Evolutionary conservation across 1,140 invertebrate species (phyloP).

Genomic region (Brachionus asplanchnoidis): DNA sequence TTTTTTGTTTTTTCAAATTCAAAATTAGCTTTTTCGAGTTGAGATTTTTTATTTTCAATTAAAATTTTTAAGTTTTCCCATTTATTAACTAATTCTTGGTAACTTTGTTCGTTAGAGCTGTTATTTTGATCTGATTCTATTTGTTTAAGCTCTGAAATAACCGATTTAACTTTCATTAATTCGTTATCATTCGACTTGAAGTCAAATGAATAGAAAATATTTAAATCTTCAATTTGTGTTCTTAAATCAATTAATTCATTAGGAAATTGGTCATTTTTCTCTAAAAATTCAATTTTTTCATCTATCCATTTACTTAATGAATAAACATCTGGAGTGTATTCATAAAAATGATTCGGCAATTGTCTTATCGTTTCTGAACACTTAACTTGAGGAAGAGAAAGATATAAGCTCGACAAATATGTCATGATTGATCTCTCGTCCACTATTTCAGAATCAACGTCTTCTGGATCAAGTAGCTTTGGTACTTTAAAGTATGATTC

Average conservation of each 20-base stretch:
- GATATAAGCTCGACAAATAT: constrained; percentile 96
- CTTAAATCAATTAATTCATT: constrained; percentile 1
- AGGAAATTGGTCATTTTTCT: not conserved
- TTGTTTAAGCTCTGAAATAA: not conserved
- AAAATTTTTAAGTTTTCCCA: not conserved
- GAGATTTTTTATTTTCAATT: not conserved
- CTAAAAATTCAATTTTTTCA: not conserved
- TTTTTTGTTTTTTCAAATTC: not conserved
- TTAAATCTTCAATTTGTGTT: not conserved
- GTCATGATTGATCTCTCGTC: constrained; percentile 99
- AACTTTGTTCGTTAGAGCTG: not conserved
- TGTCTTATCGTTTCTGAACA: not conserved
- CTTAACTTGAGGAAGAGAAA: constrained; percentile 70
- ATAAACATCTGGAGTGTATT: not conserved
- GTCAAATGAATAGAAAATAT: not conserved
- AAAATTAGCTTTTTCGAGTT: not conserved
- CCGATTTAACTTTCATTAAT: not conserved
- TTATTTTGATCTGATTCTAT: not conserved
- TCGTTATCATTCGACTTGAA: not conserved
- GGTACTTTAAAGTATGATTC: constrained; percentile 96
- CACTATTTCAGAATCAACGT: constrained; percentile 95
- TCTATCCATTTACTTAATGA: not conserved
- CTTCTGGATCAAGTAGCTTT: constrained; percentile 91
- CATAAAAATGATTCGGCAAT: not conserved
- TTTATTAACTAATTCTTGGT: not conserved